Base-by-base conservation (phyloP, 2,888 invertebrate species). In the Synanthedon tipuliformis region DNA sequence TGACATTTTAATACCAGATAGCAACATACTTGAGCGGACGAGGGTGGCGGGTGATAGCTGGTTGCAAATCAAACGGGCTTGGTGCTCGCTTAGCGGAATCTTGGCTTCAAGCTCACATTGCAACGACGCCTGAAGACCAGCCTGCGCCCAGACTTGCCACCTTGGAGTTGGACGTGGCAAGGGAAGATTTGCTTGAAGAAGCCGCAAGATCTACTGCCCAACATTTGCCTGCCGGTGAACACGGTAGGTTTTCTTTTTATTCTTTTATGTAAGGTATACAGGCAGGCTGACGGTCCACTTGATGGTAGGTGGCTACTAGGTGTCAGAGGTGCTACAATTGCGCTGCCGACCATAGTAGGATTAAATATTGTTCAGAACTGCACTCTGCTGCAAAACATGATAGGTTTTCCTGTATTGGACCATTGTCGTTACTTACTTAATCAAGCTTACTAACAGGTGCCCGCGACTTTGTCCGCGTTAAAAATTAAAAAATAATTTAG, bases 191-290 rank as follows among this genome's bases (percentile, higher is more conserved):
- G 60, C 76, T 95, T 50, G 93, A 93, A 57, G 94, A 94, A 76
- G 93, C 94, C 7, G 93, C 94, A 12, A 91, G 93, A 60, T 91
- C 92, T 16, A 92, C 94, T 59, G 91, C 94, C 15, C 92, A 93
- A 52, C 94, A 94, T 84, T 81, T 95, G 66, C 94, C 94, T 56
- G 93, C 94, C 51, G 94, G 94, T 48, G 94, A 94, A 84, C 93
- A 94, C 71, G 94, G 95, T 91, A 34, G 8, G 41, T 41, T 13
- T 13, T 41, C 23, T 5, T 23, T 23, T 23, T 5, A 1, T 23
- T 5, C 5, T 23, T 23, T 23, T 23, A 23, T 23, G 23, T 23
- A 4, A 23, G 4, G 23, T 18, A 3, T 18, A 18, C 3, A 18
- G 18, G 18, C 18, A 18, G 18, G 18, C 18, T 18, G 18, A 18